phyloP scores from a whole-genome alignment of 2,888 invertebrate species.

The Syrphus vitripennis region DNA sequence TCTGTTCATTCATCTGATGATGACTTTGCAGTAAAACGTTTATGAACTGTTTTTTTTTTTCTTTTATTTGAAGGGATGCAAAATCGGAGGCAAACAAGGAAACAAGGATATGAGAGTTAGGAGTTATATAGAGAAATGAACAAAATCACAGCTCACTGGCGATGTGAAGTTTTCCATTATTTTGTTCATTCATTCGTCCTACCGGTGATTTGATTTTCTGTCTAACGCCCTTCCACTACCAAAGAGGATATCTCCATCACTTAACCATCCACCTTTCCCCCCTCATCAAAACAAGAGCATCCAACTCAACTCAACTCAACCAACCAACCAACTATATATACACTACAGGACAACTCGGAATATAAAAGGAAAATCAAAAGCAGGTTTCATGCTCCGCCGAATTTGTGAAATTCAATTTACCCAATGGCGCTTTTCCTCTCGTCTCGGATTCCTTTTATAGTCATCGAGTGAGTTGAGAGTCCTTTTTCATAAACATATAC shows the following conservation, averaged over 20 bases:
- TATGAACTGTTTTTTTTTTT: constrained; percentile 54
- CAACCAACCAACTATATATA: no score
- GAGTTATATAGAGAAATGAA: constrained; percentile 33
- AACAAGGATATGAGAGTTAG: constrained; percentile 34
- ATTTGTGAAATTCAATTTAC: constrained; percentile 80
- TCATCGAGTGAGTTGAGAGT: neutral
- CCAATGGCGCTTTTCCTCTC: constrained; percentile 57
- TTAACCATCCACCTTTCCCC: neutral
- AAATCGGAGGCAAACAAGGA: neutral
- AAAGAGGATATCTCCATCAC: neutral
- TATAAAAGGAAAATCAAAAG: constrained; percentile 74
- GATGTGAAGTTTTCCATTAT: constrained; percentile 71
- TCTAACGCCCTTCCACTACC: constrained; percentile 10
- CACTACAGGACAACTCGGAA: neutral
- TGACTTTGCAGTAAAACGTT: constrained; percentile 69
- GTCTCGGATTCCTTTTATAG: constrained; percentile 13
- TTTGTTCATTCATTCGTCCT: constrained; percentile 70
- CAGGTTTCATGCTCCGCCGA: constrained; percentile 80
- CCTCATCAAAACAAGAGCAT: neutral
- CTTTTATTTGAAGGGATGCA: neutral
- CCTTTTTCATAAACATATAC: constrained; percentile 20
- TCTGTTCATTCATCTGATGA: constrained; percentile 58
- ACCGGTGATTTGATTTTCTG: constrained; percentile 68
- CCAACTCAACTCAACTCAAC: neutral
- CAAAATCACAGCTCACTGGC: constrained; percentile 67